These are phyloP conservation scores for Melikaiella ostensackeni DNA, from an alignment of 2,888 invertebrate species.

Conservation along the genomic window DNA sequence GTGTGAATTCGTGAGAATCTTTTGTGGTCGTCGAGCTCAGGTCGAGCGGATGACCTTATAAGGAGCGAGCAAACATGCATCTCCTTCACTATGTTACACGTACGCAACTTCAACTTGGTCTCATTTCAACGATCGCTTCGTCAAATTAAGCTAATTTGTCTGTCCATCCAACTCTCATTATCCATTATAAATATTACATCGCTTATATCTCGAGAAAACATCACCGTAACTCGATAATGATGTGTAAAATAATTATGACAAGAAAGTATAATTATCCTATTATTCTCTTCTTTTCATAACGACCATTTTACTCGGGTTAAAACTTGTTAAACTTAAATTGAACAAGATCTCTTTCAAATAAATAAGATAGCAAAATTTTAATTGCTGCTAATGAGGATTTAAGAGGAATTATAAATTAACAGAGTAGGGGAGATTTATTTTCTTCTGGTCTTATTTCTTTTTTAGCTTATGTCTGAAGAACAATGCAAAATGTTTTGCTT, in stretches of 20 bases:
- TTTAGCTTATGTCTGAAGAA: neutral
- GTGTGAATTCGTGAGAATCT: constrained; percentile 68
- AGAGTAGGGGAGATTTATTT: constrained; percentile 8
- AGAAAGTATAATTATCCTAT: constrained; percentile 34
- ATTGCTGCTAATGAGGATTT: neutral
- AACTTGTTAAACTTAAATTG: neutral
- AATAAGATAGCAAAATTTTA: neutral
- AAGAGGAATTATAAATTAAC: constrained; percentile 14
- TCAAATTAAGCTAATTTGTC: constrained; percentile 38
- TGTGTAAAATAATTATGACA: constrained; percentile 40
- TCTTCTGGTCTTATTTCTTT: constrained; percentile 46
- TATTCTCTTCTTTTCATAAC: constrained; percentile 8
- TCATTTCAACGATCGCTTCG: constrained; percentile 42
- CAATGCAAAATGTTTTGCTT: constrained; percentile 13
- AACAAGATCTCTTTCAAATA: constrained; percentile 29
- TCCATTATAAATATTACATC: constrained; percentile 39
- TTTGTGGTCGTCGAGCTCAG: constrained; percentile 66
- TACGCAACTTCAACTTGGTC: constrained; percentile 44
- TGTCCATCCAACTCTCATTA: constrained; percentile 39
- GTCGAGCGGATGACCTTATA: constrained; percentile 73
- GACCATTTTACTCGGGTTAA: constrained; percentile 5
- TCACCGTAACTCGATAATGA: constrained; percentile 37
- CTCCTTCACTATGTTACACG: constrained; percentile 69
- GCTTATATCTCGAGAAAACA: constrained; percentile 36
- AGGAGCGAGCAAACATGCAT: constrained; percentile 75